Conservation (phyloP, 1,140 invertebrate genomes). For the Apis cerana region DNA sequence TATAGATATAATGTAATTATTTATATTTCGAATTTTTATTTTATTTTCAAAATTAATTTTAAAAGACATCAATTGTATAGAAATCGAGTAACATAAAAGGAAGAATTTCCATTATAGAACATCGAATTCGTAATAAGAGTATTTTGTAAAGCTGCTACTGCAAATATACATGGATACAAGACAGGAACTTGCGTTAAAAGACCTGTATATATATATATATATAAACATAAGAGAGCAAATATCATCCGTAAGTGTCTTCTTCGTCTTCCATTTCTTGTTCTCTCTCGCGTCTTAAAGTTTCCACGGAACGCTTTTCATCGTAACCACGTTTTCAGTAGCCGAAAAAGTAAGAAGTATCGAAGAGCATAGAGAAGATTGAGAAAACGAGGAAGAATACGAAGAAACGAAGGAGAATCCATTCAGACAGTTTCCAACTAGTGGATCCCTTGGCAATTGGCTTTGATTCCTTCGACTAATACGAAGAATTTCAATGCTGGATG, state of each 20-base stretch:
- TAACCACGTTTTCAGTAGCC: constrained; percentile 54
- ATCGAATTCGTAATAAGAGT: background rate
- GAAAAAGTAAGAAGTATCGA: constrained; percentile 24
- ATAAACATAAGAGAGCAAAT: constrained; percentile 10
- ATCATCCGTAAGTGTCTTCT: constrained; percentile 3
- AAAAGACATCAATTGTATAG: background rate
- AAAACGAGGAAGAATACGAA: constrained; percentile 10
- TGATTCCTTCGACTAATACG: constrained; percentile 64
- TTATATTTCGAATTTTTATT: background rate
- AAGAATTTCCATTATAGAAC: background rate
- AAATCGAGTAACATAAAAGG: background rate
- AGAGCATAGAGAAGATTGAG: background rate
- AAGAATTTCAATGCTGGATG: constrained; percentile 56
- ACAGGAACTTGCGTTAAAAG: background rate
- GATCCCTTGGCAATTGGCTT: constrained; percentile 62
- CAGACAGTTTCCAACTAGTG: constrained; percentile 41
- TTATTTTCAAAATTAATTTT: background rate
- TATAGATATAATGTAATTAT: background rate
- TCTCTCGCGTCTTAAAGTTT: constrained; percentile 17
- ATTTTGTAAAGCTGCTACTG: background rate
- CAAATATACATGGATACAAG: background rate
- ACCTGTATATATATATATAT: too few relatives aligned
- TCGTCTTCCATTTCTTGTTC: background rate
- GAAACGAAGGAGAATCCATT: constrained; percentile 44
- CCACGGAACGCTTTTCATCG: constrained; percentile 40